A percentile compares a stretch with the other conserved stretches of the same genome.
These are phyloP conservation scores for Corvus hawaiiensis DNA, from an alignment of 2,113 vertebrate genomes.

Conservation along the genomic window DNA sequence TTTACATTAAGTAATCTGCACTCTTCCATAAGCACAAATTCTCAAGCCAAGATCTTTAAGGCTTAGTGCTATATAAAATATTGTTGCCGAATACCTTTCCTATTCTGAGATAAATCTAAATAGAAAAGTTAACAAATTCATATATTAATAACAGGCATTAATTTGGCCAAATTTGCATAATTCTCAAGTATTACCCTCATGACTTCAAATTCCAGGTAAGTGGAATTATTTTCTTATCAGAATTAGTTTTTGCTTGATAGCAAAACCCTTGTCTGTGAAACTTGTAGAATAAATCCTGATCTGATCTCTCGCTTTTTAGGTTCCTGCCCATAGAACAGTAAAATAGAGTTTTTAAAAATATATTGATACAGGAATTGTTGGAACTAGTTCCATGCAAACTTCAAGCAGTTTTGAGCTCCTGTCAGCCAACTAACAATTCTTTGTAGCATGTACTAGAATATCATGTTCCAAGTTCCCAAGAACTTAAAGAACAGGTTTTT, in stretches of 20 bases:
- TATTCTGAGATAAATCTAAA: background rate
- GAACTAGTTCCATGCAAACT: background rate
- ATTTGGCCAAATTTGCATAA: background rate
- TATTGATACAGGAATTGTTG: background rate
- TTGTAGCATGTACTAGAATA: background rate
- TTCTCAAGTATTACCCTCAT: background rate
- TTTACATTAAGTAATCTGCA: background rate
- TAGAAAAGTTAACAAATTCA: background rate
- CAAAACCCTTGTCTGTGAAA: background rate
- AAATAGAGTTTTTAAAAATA: background rate
- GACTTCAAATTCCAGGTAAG: background rate
- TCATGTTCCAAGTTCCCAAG: background rate
- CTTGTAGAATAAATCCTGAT: background rate
- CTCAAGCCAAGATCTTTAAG: background rate
- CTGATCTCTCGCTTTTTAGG: background rate
- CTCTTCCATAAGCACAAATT: background rate
- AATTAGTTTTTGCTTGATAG: background rate
- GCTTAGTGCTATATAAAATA: background rate
- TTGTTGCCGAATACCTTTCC: background rate
- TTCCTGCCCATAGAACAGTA: background rate
- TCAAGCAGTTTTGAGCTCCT: background rate
- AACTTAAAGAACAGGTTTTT: background rate
- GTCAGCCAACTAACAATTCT: background rate
- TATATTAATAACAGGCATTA: background rate
- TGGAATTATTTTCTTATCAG: background rate